Evolutionary conservation across 2,888 invertebrate species (phyloP).

Genomic region (Druceiella hillmani): DNA sequence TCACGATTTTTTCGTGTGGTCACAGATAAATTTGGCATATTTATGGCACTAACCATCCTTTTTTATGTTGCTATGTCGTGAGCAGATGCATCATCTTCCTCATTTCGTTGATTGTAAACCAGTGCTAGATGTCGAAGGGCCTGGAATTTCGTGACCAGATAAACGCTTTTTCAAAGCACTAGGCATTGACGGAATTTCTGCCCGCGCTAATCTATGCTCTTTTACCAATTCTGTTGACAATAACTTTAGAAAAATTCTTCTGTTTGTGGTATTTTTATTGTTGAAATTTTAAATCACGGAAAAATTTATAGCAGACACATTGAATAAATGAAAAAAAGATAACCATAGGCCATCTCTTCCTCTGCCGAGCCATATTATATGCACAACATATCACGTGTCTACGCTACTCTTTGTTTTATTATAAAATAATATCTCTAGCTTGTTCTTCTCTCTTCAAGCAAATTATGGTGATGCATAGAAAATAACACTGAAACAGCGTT

Average conservation of each 20-base stretch:
- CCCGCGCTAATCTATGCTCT: constrained; percentile 6
- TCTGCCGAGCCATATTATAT: no score
- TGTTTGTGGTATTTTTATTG: not conserved
- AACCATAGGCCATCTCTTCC: no score
- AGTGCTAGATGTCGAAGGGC: constrained; percentile 4
- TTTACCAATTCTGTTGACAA: constrained; percentile 5
- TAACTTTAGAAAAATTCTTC: constrained; percentile 4
- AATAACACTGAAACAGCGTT: no score
- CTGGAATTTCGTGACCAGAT: constrained; percentile 4
- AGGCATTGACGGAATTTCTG: constrained; percentile 6
- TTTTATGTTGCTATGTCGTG: constrained; percentile 5
- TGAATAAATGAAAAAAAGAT: not conserved
- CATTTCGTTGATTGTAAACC: constrained; percentile 3
- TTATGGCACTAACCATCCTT: constrained; percentile 3
- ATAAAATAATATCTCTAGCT: no score
- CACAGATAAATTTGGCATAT: constrained; percentile 4
- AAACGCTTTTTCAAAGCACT: constrained; percentile 7
- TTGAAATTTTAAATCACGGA: constrained; percentile 1
- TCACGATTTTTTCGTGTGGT: constrained; percentile 3
- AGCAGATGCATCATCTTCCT: constrained; percentile 5
- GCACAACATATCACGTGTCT: no score
- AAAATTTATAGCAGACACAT: not conserved
- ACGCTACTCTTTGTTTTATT: no score
- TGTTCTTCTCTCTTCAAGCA: no score
- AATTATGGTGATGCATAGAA: no score